These are phyloP conservation scores for Pyxicephalus adspersus DNA, from an alignment of 2,113 vertebrate genomes.

Conservation along the genomic window DNA sequence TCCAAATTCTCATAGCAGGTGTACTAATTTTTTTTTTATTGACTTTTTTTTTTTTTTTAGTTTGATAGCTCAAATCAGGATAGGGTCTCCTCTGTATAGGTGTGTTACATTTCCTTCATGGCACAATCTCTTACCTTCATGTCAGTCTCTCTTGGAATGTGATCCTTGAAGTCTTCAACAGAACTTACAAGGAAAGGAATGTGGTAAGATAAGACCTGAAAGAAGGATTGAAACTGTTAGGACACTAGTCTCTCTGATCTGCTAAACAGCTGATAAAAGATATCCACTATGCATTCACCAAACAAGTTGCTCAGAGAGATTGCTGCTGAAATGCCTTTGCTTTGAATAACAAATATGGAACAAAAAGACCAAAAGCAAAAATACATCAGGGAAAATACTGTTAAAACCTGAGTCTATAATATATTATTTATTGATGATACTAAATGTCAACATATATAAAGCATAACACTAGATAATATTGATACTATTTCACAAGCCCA, in stretches of 20 bases:
- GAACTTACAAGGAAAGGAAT: constrained; percentile 99
- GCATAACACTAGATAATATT: no score
- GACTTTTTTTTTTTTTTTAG: no score
- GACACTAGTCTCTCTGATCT: not conserved
- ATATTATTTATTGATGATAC: no score
- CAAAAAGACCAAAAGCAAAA: no score
- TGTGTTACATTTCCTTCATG: not conserved
- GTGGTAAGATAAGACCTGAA: constrained; percentile 94
- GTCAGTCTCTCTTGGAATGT: constrained; percentile 98
- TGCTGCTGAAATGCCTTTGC: not conserved
- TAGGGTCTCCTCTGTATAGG: not conserved
- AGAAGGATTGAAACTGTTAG: constrained; percentile 26
- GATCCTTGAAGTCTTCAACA: constrained; percentile 97
- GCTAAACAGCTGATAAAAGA: not conserved
- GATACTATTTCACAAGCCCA: no score
- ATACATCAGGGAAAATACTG: no score
- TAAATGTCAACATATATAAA: no score
- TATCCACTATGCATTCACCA: not conserved
- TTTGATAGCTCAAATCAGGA: not conserved
- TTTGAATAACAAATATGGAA: no score
- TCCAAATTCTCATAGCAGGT: no score
- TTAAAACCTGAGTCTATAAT: no score
- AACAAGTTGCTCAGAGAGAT: not conserved
- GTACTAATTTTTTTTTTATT: no score
- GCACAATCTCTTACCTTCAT: constrained; percentile 87